A percentile compares a stretch with the other conserved stretches of the same genome.
phyloP scores from a whole-genome alignment of 2,113 vertebrate species.

The Festucalex cinctus region DNA sequence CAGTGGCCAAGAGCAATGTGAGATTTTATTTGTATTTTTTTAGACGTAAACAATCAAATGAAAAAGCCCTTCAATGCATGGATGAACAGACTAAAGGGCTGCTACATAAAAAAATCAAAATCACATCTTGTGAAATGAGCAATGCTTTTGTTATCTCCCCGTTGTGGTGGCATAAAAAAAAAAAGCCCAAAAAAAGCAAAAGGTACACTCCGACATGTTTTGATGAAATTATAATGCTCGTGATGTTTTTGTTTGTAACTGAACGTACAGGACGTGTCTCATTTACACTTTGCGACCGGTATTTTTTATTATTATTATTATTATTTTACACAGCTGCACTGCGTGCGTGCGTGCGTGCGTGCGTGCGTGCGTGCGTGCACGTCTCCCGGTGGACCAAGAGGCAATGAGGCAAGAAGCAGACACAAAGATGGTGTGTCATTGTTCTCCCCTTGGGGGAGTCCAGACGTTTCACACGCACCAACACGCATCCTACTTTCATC shows the following conservation, averaged over 20 bases:
- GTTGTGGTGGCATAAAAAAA: too few species aligned
- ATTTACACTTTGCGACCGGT: not conserved
- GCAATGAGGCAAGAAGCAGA: slow-evolving; percentile 20
- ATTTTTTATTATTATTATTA: not conserved
- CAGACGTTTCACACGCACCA: too few species aligned
- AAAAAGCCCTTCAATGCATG: not conserved
- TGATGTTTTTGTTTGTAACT: not conserved
- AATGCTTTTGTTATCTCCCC: too few species aligned
- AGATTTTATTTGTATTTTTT: not conserved
- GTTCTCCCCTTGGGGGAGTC: slow-evolving; percentile 16
- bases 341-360: not conserved
- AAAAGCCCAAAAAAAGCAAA: not conserved
- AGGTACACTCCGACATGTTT: not conserved
- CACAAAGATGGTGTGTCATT: slow-evolving; percentile 19
- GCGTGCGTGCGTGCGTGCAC: slow-evolving; percentile 3
- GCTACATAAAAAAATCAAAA: too few species aligned
- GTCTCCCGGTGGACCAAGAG: slow-evolving; percentile 8
- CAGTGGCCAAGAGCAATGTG: not conserved
- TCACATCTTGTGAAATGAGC: too few species aligned
- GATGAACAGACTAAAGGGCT: not conserved
- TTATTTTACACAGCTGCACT: too few species aligned
- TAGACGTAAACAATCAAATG: not conserved
- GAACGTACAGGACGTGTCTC: not conserved
- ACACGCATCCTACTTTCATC: not conserved
- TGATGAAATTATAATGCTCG: not conserved